Percentiles rank a stretch among this genome's conserved stretches.
phyloP scores from a whole-genome alignment of 2,797 vertebrate species.

The Onychomys arenicola region DNA sequence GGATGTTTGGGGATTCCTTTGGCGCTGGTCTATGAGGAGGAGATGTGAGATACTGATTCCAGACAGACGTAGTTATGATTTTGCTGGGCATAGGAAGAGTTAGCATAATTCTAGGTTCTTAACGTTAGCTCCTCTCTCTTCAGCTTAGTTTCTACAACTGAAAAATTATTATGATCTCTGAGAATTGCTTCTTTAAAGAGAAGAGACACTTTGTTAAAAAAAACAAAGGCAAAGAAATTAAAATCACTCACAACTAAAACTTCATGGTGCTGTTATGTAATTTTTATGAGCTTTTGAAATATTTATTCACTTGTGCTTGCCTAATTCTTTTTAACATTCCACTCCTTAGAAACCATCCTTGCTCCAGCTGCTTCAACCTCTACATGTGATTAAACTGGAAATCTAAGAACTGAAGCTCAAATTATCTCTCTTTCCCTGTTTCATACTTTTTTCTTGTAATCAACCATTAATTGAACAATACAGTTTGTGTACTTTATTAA shows the following conservation, averaged over 20 bases:
- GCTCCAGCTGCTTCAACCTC: background rate
- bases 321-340: background rate
- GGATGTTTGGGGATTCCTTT: constrained; percentile 80
- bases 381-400: background rate
- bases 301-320: constrained; percentile 38
- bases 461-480: background rate
- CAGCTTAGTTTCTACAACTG: constrained; percentile 12
- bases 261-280: background rate
- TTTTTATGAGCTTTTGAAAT: constrained; percentile 62
- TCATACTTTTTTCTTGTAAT: background rate
- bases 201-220: background rate
- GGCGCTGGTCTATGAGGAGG: constrained; percentile 1
- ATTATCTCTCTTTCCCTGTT: background rate
- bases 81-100: constrained; percentile 50
- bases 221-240: background rate
- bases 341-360: background rate
- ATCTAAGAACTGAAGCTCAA: background rate
- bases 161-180: background rate
- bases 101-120: constrained; percentile 64
- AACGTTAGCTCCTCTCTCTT: background rate
- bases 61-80: constrained; percentile 29
- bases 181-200: background rate
- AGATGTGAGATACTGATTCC: constrained; percentile 52
- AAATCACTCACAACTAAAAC: background rate
- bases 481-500: background rate